Evolutionary conservation across 2,888 invertebrate species (phyloP).

Genomic region (Ormyrus rosae): DNA sequence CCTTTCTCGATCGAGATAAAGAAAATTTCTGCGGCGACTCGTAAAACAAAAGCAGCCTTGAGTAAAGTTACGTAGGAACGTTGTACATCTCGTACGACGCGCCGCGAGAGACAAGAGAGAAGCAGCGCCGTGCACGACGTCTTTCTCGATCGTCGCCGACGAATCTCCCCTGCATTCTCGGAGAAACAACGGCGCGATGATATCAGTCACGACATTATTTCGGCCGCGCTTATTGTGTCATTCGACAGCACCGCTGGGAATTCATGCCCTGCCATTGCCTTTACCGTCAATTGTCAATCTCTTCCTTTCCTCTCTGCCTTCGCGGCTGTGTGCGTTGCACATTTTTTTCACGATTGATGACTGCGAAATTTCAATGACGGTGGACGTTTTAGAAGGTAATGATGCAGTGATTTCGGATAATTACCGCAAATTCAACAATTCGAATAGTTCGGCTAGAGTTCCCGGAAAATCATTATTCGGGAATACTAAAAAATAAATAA

Average conservation of each 20-base stretch:
- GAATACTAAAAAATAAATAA: too few relatives aligned
- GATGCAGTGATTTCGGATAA: too few relatives aligned
- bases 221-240: neutral
- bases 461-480: too few relatives aligned
- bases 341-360: too few relatives aligned
- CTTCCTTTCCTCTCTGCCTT: too few relatives aligned
- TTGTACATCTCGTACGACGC: neutral
- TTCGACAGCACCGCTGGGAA: neutral
- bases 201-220: constrained; percentile 8
- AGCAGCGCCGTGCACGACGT: too few relatives aligned
- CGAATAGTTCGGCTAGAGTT: too few relatives aligned
- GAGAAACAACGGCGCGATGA: neutral
- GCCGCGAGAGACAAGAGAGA: neutral
- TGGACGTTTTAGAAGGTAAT: too few relatives aligned
- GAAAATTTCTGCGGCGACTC: neutral
- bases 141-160: neutral
- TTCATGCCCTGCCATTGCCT: neutral
- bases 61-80: neutral
- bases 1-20: neutral
- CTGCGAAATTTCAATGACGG: too few relatives aligned
- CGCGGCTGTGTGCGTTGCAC: too few relatives aligned
- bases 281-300: too few relatives aligned
- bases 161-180: neutral
- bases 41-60: neutral
- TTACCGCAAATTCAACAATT: too few relatives aligned